Percentiles rank a stretch among this genome's conserved stretches.
Conservation (phyloP, 2,113 vertebrate species). For the Tricholaema leucomelas region DNA sequence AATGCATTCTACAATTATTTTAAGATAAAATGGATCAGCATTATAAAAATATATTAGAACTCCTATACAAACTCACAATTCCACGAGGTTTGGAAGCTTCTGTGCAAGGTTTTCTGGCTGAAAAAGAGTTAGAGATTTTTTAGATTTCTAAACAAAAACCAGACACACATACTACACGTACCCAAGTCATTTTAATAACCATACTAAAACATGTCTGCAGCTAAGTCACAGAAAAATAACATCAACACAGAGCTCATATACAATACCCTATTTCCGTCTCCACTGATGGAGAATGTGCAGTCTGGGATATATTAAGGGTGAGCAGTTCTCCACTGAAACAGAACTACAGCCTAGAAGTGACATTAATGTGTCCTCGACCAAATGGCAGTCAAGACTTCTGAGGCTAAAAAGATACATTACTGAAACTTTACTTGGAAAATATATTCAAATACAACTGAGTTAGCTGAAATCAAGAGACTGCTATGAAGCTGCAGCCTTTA, state of each 20-base stretch:
- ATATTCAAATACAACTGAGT: not conserved
- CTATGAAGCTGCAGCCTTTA: not conserved
- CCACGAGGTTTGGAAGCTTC: slow-evolving; percentile 97
- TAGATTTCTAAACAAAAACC: slow-evolving; percentile 54
- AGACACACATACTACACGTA: not conserved
- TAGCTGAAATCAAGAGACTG: not conserved
- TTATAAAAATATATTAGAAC: slow-evolving; percentile 27
- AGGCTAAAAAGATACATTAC: not conserved
- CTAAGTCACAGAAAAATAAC: slow-evolving; percentile 5
- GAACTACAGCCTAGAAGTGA: not conserved
- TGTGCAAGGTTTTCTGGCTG: slow-evolving; percentile 97
- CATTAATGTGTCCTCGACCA: not conserved
- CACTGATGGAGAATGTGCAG: not conserved
- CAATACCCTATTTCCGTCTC: not conserved
- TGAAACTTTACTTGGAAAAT: not conserved
- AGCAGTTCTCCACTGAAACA: not conserved
- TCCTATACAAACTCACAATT: slow-evolving; percentile 87
- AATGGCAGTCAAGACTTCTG: not conserved
- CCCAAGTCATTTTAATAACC: slow-evolving; percentile 31
- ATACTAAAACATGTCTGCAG: not conserved
- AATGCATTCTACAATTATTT: slow-evolving; percentile 15
- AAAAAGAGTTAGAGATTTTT: slow-evolving; percentile 74
- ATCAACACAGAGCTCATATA: not conserved
- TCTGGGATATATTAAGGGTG: not conserved
- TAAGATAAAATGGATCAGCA: slow-evolving; percentile 19